Conservation (phyloP, 2,797 vertebrate genomes). For the Manis javanica region DNA sequence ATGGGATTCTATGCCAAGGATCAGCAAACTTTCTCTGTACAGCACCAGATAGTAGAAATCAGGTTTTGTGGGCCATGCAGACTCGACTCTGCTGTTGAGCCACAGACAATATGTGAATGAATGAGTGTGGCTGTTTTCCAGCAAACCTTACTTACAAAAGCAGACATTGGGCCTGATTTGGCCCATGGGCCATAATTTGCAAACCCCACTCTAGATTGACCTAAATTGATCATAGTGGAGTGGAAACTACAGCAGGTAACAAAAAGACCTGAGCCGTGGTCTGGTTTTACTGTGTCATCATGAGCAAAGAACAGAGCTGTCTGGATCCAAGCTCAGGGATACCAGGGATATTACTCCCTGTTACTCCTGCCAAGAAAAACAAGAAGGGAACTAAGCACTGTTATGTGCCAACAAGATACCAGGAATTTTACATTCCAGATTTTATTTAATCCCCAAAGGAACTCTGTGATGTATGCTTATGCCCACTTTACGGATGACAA, state of each 20-base stretch:
- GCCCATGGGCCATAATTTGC: not conserved
- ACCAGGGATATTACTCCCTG: not conserved
- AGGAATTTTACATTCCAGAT: not conserved
- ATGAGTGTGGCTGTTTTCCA: not conserved
- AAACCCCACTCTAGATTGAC: not conserved
- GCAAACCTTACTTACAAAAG: constrained; percentile 47
- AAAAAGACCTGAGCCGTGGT: not conserved
- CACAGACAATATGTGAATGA: not conserved
- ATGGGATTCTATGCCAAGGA: not conserved
- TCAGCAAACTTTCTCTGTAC: not conserved
- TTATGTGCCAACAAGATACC: not conserved
- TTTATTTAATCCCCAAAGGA: not conserved
- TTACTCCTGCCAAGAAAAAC: not conserved
- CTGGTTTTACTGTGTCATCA: not conserved
- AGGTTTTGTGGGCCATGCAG: not conserved
- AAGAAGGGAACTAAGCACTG: not conserved
- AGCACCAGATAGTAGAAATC: not conserved
- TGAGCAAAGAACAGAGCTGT: not conserved
- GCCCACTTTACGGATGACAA: not conserved
- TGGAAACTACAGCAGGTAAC: not conserved
- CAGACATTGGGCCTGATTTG: not conserved
- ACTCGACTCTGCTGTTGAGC: not conserved
- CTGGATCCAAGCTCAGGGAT: not conserved
- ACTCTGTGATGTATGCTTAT: not conserved
- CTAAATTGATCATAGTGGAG: not conserved